phyloP scores from a whole-genome alignment of 2,113 vertebrate species.

The Cyprinodon tularosa region DNA sequence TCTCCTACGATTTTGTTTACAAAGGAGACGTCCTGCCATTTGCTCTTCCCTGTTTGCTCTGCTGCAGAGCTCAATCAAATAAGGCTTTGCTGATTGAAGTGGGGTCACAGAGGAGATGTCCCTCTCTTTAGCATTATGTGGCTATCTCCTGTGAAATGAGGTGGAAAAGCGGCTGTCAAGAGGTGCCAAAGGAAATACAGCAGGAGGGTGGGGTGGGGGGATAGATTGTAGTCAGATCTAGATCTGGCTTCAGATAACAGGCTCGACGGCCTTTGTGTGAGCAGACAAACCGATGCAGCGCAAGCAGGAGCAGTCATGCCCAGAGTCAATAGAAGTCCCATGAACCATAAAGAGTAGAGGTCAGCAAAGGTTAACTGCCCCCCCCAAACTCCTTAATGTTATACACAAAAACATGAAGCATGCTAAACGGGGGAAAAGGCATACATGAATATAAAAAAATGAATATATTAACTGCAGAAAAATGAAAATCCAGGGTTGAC shows the following conservation, averaged over 20 bases:
- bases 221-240: constrained; percentile 66
- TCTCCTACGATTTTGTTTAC: constrained; percentile 48
- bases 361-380: constrained; percentile 52
- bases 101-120: constrained; percentile 41
- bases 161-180: constrained; percentile 73
- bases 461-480: constrained; percentile 4
- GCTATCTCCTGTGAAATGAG: constrained; percentile 71
- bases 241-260: constrained; percentile 73
- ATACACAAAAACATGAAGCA: constrained; percentile 36
- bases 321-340: constrained; percentile 54
- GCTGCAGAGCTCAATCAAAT: constrained; percentile 62
- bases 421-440: constrained; percentile 22
- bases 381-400: neutral
- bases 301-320: constrained; percentile 70
- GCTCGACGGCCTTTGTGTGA: constrained; percentile 56
- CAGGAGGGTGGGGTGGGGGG: constrained; percentile 56
- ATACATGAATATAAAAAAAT: constrained; percentile 26
- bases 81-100: constrained; percentile 47
- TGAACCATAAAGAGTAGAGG: constrained; percentile 70
- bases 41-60: constrained; percentile 35
- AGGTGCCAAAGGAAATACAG: constrained; percentile 51
- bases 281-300: constrained; percentile 59
- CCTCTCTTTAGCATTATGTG: constrained; percentile 24
- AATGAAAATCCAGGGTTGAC: neutral
- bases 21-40: constrained; percentile 38